Conservation (phyloP, 2,113 vertebrate genomes). For the Noturus placidus region DNA sequence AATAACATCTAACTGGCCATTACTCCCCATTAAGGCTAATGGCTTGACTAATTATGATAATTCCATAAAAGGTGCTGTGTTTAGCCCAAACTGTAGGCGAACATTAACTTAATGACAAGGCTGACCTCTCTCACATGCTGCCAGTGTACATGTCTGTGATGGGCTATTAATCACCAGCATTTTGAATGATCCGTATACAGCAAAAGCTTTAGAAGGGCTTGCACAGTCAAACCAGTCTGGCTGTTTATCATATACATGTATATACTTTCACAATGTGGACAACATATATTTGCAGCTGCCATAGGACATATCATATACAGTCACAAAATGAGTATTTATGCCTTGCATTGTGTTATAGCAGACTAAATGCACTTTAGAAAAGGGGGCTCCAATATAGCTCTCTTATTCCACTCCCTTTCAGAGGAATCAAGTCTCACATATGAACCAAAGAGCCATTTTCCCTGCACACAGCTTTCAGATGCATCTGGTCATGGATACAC, state of each 20-base stretch:
- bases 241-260: conserved; percentile 51
- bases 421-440: conserved; percentile 40
- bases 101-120: conserved; percentile 74
- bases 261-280: conserved; percentile 29
- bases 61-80: conserved; percentile 81
- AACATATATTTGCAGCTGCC: conserved; percentile 33
- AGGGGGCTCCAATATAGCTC: conserved; percentile 17
- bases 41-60: conserved; percentile 79
- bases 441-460: conserved; percentile 19
- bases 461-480: conserved; percentile 23
- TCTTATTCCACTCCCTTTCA: conserved; percentile 28
- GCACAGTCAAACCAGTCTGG: conserved; percentile 25
- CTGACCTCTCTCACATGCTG: conserved; percentile 67
- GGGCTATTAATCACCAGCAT: conserved; percentile 60
- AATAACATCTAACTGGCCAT: conserved; percentile 85
- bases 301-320: not conserved
- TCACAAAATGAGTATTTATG: conserved; percentile 45
- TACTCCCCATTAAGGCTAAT: conserved; percentile 85
- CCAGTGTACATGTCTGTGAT: conserved; percentile 58
- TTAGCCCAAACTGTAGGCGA: conserved; percentile 73
- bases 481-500: conserved; percentile 35
- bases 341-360: conserved; percentile 22
- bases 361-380: conserved; percentile 38
- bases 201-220: conserved; percentile 46
- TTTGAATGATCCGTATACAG: conserved; percentile 50